phyloP scores from a whole-genome alignment of 2,113 vertebrate genomes.

The Dipodomys spectabilis region DNA sequence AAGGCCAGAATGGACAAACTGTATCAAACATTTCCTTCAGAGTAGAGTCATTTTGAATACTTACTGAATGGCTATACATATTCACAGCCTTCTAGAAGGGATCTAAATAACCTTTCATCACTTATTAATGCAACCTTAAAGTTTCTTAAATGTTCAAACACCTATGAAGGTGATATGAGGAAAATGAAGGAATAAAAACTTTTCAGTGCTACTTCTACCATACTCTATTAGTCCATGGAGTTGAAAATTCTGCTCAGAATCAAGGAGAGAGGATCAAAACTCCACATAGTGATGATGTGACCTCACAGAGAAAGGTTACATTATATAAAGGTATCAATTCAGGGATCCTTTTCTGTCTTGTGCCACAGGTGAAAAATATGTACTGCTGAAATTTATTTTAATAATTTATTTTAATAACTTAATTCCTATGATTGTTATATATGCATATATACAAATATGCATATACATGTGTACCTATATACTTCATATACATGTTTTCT shows the following conservation, averaged over 20 bases:
- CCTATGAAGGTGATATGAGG: background rate
- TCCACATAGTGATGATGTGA: background rate
- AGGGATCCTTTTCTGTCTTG: background rate
- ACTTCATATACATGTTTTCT: too few species aligned
- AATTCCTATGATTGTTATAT: conserved; percentile 1
- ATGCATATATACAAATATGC: too few species aligned
- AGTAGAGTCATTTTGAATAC: background rate
- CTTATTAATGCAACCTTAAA: background rate
- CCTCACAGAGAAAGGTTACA: background rate
- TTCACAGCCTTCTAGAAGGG: background rate
- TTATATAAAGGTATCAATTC: background rate
- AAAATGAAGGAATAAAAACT: background rate
- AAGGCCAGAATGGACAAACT: background rate
- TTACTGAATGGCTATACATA: background rate
- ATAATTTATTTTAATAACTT: background rate
- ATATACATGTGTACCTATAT: too few species aligned
- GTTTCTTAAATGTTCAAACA: background rate
- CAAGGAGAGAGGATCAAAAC: background rate
- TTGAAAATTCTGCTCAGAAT: background rate
- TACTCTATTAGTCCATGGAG: background rate
- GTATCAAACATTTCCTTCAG: background rate
- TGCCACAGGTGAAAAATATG: background rate
- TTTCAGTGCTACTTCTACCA: background rate
- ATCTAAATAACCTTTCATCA: background rate
- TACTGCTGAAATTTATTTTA: background rate